Base-by-base conservation (phyloP, 2,797 vertebrate species). In the Rhinophrynus dorsalis region DNA sequence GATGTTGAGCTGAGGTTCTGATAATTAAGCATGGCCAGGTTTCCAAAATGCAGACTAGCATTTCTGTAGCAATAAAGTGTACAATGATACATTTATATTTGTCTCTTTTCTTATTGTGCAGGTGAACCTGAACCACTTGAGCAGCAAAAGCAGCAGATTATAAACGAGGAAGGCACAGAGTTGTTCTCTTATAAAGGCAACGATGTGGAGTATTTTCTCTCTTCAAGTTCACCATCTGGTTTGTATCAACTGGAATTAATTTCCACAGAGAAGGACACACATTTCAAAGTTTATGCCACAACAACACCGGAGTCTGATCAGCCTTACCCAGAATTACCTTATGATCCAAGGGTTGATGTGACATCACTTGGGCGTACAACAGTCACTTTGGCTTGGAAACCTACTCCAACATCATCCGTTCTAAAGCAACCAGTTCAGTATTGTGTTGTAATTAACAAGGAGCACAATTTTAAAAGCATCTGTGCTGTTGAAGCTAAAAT, bases 391-490 rank as follows among this genome's bases (percentile, higher is more conserved):
- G 94, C 94, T 0, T 99, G 97, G 97, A 99, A 99, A 54, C 94
- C 95, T 0, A 99, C 95, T 1, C 97, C 97, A 13, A 98, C 95
- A 0, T 89, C 93, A 48, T 91, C 90, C 0, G 64, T 95, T 47
- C 88, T 98, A 86, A 92, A 88, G 51, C 96, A 96, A 74, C 95
- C 97, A 0, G 89, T 96, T 32, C 93, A 94, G 70, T 99, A 99
- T 66, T 99, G 97, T 10, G 92, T 98, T 10, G 95, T 99, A 47
- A 90, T 98, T 83, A 98, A 94, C 84, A 96, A 95, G 60, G 96
- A 99, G 71, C 97, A 99, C 88, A 99, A 99, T 74, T 99, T 99
- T 80, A 99, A 99, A 84, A 99, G 97, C 67, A 92, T 99, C 74
- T 99, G 97, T 3, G 97, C 95, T 0, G 97, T 94, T 0, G 97